These are phyloP conservation scores for Drosophila nikananu DNA, from an alignment of 1,140 invertebrate species.

Conservation along the genomic window DNA sequence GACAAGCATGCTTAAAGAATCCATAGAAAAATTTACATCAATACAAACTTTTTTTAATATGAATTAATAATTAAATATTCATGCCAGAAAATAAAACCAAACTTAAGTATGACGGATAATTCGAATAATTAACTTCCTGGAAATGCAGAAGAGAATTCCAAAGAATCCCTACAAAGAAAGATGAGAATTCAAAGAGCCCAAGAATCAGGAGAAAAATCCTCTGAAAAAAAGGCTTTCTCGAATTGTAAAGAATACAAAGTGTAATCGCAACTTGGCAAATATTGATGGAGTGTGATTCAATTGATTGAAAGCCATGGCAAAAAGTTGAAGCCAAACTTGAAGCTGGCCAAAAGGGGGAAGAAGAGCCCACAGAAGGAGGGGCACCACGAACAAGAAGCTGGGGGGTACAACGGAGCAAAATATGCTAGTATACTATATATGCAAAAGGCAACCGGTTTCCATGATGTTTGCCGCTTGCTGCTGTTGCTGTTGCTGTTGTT, in stretches of 20 bases:
- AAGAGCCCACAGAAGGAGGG: background rate
- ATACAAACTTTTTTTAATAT: too few relatives aligned
- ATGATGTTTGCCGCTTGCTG: slow-evolving; percentile 28
- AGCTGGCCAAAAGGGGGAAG: slow-evolving; percentile 3
- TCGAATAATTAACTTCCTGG: background rate
- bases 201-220: background rate
- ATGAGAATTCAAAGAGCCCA: background rate
- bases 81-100: background rate
- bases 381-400: slow-evolving; percentile 2
- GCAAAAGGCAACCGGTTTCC: slow-evolving; percentile 66
- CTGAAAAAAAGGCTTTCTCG: background rate
- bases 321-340: slow-evolving; percentile 28
- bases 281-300: slow-evolving; percentile 48
- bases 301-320: slow-evolving; percentile 39
- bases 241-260: slow-evolving; percentile 3
- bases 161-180: background rate
- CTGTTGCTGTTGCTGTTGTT: slow-evolving; percentile 26
- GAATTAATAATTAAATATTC: background rate
- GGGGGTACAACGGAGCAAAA: slow-evolving; percentile 6
- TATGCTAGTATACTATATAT: slow-evolving; percentile 7
- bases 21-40: background rate
- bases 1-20: background rate
- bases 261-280: slow-evolving; percentile 8
- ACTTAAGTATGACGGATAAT: background rate
- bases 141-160: background rate